A percentile compares a stretch with the other conserved stretches of the same genome.
Conservation (phyloP, 2,888 invertebrate genomes). For the Chirona hameri region DNA sequence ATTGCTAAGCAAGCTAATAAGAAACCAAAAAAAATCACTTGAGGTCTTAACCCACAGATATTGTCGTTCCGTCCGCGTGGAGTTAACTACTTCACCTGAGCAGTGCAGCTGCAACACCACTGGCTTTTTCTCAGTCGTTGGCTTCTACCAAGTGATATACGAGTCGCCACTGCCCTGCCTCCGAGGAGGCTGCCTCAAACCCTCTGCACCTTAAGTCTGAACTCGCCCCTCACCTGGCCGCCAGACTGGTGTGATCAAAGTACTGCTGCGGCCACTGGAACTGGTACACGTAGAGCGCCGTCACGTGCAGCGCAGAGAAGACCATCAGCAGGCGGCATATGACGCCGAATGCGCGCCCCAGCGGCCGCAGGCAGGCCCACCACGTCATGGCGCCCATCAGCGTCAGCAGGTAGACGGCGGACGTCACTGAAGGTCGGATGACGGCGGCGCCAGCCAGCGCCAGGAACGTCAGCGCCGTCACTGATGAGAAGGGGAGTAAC, state of each 20-base stretch:
- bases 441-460: slow-evolving; percentile 68
- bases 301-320: slow-evolving; percentile 71
- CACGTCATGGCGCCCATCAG: slow-evolving; percentile 81
- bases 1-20: too few species aligned
- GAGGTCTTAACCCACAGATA: too few species aligned
- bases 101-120: too few species aligned
- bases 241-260: slow-evolving; percentile 62
- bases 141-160: too few species aligned
- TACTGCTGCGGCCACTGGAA: slow-evolving; percentile 72
- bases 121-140: too few species aligned
- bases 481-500: not conserved
- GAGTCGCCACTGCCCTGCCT: too few species aligned
- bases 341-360: slow-evolving; percentile 52
- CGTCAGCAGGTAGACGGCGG: slow-evolving; percentile 78
- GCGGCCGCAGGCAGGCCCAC: slow-evolving; percentile 69
- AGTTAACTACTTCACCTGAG: too few species aligned
- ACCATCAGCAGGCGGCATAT: slow-evolving; percentile 47
- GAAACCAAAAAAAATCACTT: too few species aligned
- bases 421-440: slow-evolving; percentile 75
- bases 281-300: slow-evolving; percentile 74
- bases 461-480: slow-evolving; percentile 35
- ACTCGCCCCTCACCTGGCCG: slow-evolving; percentile 62
- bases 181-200: too few species aligned
- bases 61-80: too few species aligned
- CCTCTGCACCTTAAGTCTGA: too few species aligned